A percentile compares a stretch with the other conserved stretches of the same genome.
Evolutionary conservation across 2,113 vertebrate genomes (phyloP).

Genomic region (Dendrocopos noguchii): DNA sequence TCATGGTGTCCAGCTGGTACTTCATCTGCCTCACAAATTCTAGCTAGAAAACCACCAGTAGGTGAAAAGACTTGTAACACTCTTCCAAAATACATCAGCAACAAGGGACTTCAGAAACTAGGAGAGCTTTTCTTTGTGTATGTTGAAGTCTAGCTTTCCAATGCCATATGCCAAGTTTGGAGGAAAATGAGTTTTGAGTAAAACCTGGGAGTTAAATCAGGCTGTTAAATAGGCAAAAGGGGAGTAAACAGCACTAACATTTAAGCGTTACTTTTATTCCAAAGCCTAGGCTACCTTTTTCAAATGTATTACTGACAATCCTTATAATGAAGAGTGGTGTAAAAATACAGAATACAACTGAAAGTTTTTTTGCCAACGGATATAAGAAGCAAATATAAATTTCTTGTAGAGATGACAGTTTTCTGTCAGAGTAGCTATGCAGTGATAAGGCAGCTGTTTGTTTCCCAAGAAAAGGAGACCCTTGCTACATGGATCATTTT

Average conservation of each 20-base stretch:
- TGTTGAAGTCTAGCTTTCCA: not conserved
- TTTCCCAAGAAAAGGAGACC: conserved; percentile 78
- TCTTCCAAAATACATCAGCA: not conserved
- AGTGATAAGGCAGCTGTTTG: conserved; percentile 79
- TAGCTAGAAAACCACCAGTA: not conserved
- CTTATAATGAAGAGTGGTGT: not conserved
- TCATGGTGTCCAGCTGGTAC: not conserved
- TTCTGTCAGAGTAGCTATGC: conserved; percentile 63
- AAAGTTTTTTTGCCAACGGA: conserved; percentile 31
- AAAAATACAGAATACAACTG: conserved; percentile 4
- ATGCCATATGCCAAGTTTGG: not conserved
- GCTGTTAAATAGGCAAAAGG: not conserved
- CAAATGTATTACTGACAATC: not conserved
- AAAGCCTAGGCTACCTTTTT: not conserved
- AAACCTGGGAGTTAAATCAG: not conserved
- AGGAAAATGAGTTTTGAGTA: not conserved
- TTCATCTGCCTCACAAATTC: not conserved
- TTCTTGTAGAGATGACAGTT: conserved; percentile 60
- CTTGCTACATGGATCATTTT: conserved; percentile 80
- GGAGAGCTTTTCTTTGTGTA: not conserved
- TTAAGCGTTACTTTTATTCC: not conserved
- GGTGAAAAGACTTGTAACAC: not conserved
- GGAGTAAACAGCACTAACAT: not conserved
- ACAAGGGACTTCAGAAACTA: not conserved
- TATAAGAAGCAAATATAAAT: conserved; percentile 63